Conservation (phyloP, 37 sponge, comb jelly and placozoan genomes). For the Eunapius fragilis region DNA sequence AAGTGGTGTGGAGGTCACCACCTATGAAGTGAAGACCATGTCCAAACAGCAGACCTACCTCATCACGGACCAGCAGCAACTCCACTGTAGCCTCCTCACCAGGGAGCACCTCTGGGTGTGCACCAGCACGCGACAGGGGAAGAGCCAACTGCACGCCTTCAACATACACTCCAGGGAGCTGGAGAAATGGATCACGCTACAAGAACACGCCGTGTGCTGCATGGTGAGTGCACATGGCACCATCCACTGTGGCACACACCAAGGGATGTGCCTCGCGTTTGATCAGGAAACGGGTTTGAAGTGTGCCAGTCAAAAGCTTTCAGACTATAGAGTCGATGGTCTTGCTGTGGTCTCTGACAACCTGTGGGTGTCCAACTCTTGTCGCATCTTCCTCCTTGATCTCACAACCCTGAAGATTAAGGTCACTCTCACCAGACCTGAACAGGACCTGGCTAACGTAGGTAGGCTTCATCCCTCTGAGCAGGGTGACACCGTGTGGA, state of each 20-base stretch:
- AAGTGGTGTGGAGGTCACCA: conserved; percentile 50
- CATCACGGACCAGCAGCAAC: conserved; percentile 53
- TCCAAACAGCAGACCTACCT: conserved; percentile 12
- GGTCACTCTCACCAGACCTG: not conserved
- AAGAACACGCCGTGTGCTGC: conserved; percentile 50
- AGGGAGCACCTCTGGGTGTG: conserved; percentile 65
- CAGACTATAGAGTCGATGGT: conserved; percentile 62
- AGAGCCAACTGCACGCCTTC: conserved; percentile 55
- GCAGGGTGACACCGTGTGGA: conserved; percentile 58
- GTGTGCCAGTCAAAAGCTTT: conserved; percentile 42
- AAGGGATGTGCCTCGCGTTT: conserved; percentile 61
- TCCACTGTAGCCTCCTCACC: conserved; percentile 44
- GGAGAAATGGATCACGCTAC: conserved; percentile 53
- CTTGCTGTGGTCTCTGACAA: conserved; percentile 15
- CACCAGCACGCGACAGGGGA: conserved; percentile 49
- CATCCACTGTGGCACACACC: conserved; percentile 63
- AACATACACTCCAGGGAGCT: conserved; percentile 27
- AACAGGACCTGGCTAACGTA: conserved; percentile 13
- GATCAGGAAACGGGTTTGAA: not conserved
- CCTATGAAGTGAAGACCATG: conserved; percentile 57
- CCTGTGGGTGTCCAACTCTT: conserved; percentile 60
- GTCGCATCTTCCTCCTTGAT: conserved; percentile 53
- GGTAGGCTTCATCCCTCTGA: conserved; percentile 28
- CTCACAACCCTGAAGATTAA: conserved; percentile 37
- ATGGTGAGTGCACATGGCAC: conserved; percentile 28